These are phyloP conservation scores for Quadriops clusia DNA, from an alignment of 2,888 invertebrate species.

Conservation along the genomic window DNA sequence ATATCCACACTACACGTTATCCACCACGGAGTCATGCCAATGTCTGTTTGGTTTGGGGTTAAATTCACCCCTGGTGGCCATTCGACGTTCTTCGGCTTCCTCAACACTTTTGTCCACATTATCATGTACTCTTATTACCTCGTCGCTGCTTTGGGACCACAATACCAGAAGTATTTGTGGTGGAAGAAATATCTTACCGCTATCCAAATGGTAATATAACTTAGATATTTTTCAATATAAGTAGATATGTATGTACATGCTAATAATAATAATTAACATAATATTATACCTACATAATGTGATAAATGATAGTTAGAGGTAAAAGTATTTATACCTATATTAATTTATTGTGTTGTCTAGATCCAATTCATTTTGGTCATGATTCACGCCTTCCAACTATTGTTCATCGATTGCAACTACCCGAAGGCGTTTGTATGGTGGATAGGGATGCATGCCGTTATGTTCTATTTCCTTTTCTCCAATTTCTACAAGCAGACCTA, in stretches of 20 bases:
- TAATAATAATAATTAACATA: too few relatives aligned
- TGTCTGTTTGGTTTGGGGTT: slow-evolving; percentile 72
- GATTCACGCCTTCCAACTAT: slow-evolving; percentile 78
- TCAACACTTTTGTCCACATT: slow-evolving; percentile 91
- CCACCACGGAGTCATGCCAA: slow-evolving; percentile 94
- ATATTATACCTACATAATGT: too few relatives aligned
- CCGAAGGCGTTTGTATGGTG: slow-evolving; percentile 81
- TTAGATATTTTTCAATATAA: slow-evolving; percentile 4
- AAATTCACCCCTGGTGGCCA: slow-evolving; percentile 65
- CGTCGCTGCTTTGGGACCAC: slow-evolving; percentile 80
- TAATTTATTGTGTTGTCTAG: slow-evolving; percentile 35
- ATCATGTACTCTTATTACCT: slow-evolving; percentile 91
- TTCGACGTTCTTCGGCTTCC: slow-evolving; percentile 83
- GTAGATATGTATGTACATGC: too few relatives aligned
- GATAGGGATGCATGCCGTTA: slow-evolving; percentile 83
- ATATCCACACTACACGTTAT: slow-evolving; percentile 90
- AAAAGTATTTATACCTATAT: too few relatives aligned
- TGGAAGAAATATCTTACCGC: slow-evolving; percentile 92
- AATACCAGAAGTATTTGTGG: slow-evolving; percentile 80
- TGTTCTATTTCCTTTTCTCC: slow-evolving; percentile 88
- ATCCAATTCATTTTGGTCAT: slow-evolving; percentile 81
- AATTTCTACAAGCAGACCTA: slow-evolving; percentile 81
- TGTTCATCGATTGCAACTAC: slow-evolving; percentile 83
- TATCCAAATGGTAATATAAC: slow-evolving; percentile 79
- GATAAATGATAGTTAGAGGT: too few relatives aligned